Base-by-base conservation (phyloP, 2,113 vertebrate species). In the Scortum barcoo region DNA sequence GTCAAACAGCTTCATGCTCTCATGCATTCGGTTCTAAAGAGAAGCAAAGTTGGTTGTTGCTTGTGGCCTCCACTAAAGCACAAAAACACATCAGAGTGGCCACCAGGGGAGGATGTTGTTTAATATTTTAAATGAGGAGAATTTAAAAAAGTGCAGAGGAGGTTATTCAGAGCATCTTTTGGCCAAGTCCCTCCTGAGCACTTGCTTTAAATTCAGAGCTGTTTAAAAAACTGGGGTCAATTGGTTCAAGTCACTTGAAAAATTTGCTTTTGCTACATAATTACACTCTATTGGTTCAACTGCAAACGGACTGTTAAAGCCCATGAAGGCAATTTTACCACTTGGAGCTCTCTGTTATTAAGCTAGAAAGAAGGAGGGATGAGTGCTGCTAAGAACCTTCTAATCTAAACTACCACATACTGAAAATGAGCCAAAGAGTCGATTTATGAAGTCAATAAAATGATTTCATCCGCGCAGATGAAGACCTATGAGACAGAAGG, bases 1-100 rank as follows among this genome's bases (percentile, higher is more conserved):
- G 94, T 99, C 98, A 0, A 99, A 99, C 51, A 99, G 95, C 95
- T 99, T 99, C 98, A 99, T 99, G 95, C 98, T 99, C 93, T 99
- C 98, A 0, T 99, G 98, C 98, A 99, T 99, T 26, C 98, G 98
- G 85, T 99, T 99, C 98, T 99, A 20, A 57, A 56, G 42, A 38
- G 72, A 81, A 67, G 57, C 3, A 69, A 60, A 50, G 19, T 8
- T 0, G 5, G n/a, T 84, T 4, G 74, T 0, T 22, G 26, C 26
- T 44, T 9, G 13, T 9, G 22, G 33, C 6, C 46, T 72, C 4
- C 8, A 38, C 28, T 67, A 26, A 30, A 70, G 19, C 19, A 3
- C 24, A 56, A 26, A 22, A 75, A 51, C 30, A 12, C n/a, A 71
- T 14, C 24, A 17, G 2, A 46, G 12, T 65, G n/a, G 62, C 91